Evolutionary conservation across 2,113 vertebrate genomes (phyloP).

Genomic region (Stercorarius parasiticus): DNA sequence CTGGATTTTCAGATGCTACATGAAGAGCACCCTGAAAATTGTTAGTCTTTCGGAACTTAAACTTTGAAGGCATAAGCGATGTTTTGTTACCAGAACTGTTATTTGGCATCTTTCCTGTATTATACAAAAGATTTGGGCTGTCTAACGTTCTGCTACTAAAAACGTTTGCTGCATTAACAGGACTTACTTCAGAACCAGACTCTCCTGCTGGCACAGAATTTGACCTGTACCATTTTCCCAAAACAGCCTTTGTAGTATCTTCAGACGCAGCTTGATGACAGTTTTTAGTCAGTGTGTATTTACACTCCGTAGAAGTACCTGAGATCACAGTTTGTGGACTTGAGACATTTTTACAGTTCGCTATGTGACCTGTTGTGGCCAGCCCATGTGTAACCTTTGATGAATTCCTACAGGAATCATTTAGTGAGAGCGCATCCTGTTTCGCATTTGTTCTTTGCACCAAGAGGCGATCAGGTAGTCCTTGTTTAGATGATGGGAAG

Average conservation of each 20-base stretch:
- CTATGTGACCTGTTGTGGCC: neutral
- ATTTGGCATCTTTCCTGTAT: neutral
- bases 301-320: neutral
- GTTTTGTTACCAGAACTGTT: neutral
- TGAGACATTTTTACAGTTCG: neutral
- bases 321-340: neutral
- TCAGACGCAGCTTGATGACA: neutral
- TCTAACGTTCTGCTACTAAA: neutral
- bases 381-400: neutral
- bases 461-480: neutral
- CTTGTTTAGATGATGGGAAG: slow-evolving; percentile 10
- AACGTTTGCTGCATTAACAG: neutral
- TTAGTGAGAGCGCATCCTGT: neutral
- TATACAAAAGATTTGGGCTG: neutral
- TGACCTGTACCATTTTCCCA: slow-evolving; percentile 38
- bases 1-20: slow-evolving; percentile 3
- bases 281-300: neutral
- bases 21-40: slow-evolving; percentile 21
- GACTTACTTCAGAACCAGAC: slow-evolving; percentile 15
- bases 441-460: neutral
- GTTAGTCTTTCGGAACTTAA: slow-evolving; percentile 70
- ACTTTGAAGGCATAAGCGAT: slow-evolving; percentile 51
- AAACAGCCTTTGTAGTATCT: neutral
- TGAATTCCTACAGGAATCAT: neutral
- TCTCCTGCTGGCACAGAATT: slow-evolving; percentile 21